phyloP scores from a whole-genome alignment of 2,113 vertebrate species.

The Plecotus auritus region DNA sequence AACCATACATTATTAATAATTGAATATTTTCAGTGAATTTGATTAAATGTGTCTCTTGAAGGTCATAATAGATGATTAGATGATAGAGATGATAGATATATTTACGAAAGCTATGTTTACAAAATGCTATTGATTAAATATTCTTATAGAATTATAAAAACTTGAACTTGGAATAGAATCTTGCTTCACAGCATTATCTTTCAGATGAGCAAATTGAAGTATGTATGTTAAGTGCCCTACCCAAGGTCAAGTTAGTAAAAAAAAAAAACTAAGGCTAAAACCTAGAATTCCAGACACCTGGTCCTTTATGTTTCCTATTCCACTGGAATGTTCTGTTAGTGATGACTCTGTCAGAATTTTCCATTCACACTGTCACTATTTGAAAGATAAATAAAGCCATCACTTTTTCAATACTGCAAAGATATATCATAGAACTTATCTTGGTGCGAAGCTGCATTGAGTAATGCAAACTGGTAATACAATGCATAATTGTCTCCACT shows the following conservation, averaged over 20 bases:
- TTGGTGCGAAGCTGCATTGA: not conserved
- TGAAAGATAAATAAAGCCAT: conserved; percentile 17
- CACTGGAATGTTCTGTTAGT: not conserved
- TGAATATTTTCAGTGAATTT: not conserved
- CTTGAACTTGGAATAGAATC: not conserved
- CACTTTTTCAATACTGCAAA: not conserved
- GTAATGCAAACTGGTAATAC: not conserved
- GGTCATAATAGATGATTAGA: not conserved
- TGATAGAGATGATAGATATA: not conserved
- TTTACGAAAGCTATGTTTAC: not conserved
- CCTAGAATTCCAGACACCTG: not conserved
- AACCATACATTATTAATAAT: not conserved
- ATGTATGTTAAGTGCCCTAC: not conserved
- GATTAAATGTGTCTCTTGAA: not conserved
- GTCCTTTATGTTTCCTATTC: not conserved
- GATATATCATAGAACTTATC: not conserved
- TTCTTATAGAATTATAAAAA: not conserved
- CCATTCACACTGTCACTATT: conserved; percentile 1
- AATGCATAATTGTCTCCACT: not conserved
- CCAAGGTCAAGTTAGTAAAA: not conserved
- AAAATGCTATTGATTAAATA: not conserved
- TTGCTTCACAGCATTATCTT: not conserved
- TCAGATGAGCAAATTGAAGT: not conserved
- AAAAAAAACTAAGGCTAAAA: not conserved
- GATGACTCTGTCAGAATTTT: not conserved